phyloP scores from a whole-genome alignment of 2,113 vertebrate species.

The Phrynocephalus versicolor region DNA sequence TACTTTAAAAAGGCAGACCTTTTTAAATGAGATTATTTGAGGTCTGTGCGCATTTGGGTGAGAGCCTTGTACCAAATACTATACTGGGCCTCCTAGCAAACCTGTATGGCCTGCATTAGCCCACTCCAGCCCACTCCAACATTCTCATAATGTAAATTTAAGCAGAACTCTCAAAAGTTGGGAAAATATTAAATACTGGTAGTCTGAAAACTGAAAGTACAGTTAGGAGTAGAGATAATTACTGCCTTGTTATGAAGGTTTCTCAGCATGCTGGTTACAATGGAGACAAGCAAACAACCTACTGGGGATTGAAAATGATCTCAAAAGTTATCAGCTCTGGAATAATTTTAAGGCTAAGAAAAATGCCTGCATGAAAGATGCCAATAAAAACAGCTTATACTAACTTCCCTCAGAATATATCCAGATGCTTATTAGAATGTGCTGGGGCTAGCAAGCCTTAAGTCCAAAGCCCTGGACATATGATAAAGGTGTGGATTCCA shows the following conservation, averaged over 20 bases:
- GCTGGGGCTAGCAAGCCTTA: background rate
- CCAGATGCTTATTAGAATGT: background rate
- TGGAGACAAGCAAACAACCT: background rate
- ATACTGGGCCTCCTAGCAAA: too few relatives aligned
- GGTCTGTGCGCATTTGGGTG: too few relatives aligned
- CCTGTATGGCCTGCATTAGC: too few relatives aligned
- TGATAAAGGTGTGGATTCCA: background rate
- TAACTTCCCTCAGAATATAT: background rate
- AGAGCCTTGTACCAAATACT: too few relatives aligned
- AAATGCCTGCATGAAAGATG: background rate
- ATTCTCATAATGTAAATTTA: background rate
- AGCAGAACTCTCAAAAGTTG: background rate
- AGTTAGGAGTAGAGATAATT: background rate
- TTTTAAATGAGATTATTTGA: too few relatives aligned
- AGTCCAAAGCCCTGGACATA: background rate
- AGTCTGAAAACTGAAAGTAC: background rate
- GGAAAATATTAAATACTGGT: background rate
- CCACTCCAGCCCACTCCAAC: background rate
- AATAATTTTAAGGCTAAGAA: background rate
- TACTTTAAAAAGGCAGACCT: too few relatives aligned
- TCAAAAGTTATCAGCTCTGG: background rate
- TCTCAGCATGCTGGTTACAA: conserved; percentile 4
- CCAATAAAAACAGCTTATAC: background rate
- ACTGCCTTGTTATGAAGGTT: background rate
- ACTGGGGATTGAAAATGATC: background rate